These are phyloP conservation scores for Hexactinellida sp. DNA, from an alignment of 37 sponge, comb jelly and placozoan genomes.

Conservation along the genomic window DNA sequence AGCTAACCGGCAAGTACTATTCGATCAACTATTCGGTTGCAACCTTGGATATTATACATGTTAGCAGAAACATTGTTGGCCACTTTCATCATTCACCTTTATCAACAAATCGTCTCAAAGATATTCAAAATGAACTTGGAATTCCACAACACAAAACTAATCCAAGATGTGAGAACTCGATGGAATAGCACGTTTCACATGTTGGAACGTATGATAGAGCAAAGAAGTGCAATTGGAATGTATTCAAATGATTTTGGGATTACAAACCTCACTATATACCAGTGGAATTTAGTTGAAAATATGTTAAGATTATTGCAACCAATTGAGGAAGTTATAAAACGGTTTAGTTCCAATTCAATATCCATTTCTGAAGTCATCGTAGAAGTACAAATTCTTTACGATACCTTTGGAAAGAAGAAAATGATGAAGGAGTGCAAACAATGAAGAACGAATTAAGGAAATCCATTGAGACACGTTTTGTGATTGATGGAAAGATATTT, in stretches of 20 bases:
- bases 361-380: background rate
- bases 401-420: background rate
- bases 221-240: background rate
- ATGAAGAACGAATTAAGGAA: background rate
- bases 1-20: no score
- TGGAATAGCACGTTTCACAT: background rate
- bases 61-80: no score
- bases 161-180: constrained; percentile 16
- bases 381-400: background rate
- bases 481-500: constrained; percentile 11
- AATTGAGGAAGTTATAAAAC: constrained; percentile 17
- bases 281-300: background rate
- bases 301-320: background rate
- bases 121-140: constrained; percentile 1
- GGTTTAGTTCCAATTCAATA: constrained; percentile 11
- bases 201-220: background rate
- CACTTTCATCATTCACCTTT: constrained; percentile 23
- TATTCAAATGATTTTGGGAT: constrained; percentile 13
- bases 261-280: constrained; percentile 7
- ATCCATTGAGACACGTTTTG: background rate
- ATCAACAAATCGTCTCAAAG: background rate
- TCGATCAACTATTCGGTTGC: no score
- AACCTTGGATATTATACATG: no score
- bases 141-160: constrained; percentile 14
- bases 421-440: constrained; percentile 17